Base-by-base conservation (phyloP, 2,113 vertebrate species). In the Anguilla japonica region DNA sequence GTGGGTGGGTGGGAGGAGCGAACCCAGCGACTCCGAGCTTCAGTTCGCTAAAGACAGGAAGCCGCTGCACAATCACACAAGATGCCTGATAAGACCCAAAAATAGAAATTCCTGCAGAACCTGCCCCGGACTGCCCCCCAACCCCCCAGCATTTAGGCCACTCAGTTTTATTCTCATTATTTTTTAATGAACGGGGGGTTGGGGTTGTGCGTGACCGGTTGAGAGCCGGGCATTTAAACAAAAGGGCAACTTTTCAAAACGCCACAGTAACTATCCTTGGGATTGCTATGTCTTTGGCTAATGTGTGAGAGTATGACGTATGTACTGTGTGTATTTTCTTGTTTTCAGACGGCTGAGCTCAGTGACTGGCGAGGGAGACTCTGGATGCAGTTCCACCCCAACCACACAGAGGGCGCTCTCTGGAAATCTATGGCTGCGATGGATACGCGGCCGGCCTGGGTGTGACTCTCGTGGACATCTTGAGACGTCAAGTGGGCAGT, bases 351-450 rank as follows among this genome's bases (percentile, higher is more conserved):
- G 11, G 71, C 71, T 75, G 71, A 7, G 71, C 9, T 8, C 71
- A 26, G 60, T 26, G 6, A 67, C 60, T 26, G 22, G 20, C 3
- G 20, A 75, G 71, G 26, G 26, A 75, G n/a, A n/a, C 71, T 29
- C 71, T 2, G 9, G n/a, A n/a, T 75, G 71, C 29, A 75, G 71
- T 75, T 75, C 71, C n/a, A 75, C 71, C n/a, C n/a, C 1, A 13
- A n/a, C 71, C 9, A 34, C n/a, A 34, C 71, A n/a, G 71, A 29
- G 71, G 26, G 71, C 9, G 71, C n/a, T 34, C 5, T 75, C n/a
- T 67, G 71, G n/a, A 13, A 34, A 75, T 75, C 82, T 41, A 40
- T 83, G 82, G 84, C 86, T 41, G 16, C 46, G 79, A 79, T n/a
- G 83, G 83, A 78, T 78, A 84, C 56, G 56, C 40, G 50, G 29